Evolutionary conservation across 2,797 vertebrate species (phyloP).

Genomic region (Lithobates sylvaticus): DNA sequence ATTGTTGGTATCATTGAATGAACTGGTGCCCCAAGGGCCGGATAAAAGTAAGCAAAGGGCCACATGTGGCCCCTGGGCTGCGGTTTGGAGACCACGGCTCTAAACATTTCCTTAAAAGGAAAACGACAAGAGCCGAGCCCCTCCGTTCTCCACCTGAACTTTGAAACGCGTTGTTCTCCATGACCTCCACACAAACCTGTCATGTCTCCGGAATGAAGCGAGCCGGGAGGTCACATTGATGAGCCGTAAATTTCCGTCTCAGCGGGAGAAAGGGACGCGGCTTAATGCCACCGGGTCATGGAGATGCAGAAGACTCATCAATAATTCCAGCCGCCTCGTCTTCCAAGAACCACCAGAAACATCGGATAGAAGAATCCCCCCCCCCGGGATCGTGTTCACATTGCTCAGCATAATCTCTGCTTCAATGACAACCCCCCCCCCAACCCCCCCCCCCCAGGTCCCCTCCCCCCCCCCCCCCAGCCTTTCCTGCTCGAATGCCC

Average conservation of each 20-base stretch:
- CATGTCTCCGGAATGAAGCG: background rate
- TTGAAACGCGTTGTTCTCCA: background rate
- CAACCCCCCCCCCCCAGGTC: no score
- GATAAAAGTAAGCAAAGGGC: no score
- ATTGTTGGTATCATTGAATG: no score
- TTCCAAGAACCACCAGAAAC: background rate
- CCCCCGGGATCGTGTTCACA: conserved; percentile 63
- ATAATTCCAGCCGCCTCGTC: no score
- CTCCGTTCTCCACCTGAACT: no score
- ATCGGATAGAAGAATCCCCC: background rate
- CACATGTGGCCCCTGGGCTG: no score
- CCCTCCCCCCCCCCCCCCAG: no score
- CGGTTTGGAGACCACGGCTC: no score
- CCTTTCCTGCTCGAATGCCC: no score
- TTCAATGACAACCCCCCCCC: conserved; percentile 65
- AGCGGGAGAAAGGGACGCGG: background rate
- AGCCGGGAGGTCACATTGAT: background rate
- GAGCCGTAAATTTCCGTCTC: conserved; percentile 12
- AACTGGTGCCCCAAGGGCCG: no score
- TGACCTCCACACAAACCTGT: background rate
- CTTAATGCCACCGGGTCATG: background rate
- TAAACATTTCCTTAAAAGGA: no score
- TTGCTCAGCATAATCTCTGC: conserved; percentile 66
- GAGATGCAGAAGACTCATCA: background rate
- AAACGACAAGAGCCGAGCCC: no score